Base-by-base conservation (phyloP, 1,140 invertebrate species). In the Venturia canescens region DNA sequence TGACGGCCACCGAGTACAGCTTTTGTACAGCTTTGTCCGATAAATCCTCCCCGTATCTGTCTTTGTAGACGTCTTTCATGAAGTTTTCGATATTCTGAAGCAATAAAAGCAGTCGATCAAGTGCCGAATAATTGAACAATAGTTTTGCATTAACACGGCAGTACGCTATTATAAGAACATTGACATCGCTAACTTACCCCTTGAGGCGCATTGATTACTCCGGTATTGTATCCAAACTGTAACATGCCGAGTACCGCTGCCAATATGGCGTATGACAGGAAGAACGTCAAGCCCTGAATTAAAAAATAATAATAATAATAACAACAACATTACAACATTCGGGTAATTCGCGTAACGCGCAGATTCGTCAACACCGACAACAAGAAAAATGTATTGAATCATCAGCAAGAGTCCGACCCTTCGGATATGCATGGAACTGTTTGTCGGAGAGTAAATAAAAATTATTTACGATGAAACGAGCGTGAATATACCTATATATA, bases 211-310 rank as follows among this genome's bases (percentile, higher is more conserved):
- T 99, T 99, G 89, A 99, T 98, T 80, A 99, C 98, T 83, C 98
- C 98, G 13, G 98, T 99, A 91, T 99, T 99, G 94, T 98, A 99
- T 84, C 99, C 99, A 92, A 99, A 99, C 92, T 99, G 98, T 86
- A 99, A 94, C 96, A 99, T 99, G 23, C 99, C 97, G 84, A 99
- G 94, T 83, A 98, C 98, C 76, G 98, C 97, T 78, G 98, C 95
- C 87, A 97, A 95, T 91, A 99, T 98, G 84, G 98, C 95, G 92
- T 98, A 98, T 84, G 96, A 95, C 87, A 99, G 94, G 92, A 97
- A 96, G 87, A 96, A 96, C 79, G 98, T 99, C 84, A 98, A 93
- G 81, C 97, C 96, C 97, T 98, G 93, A 60, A 94, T 16, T 3
- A 53, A 16, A 4, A 63, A 94, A 84, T 82, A 82, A 80, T 18